Evolutionary conservation across 1,140 invertebrate species (phyloP).

Genomic region (Neodiprion fabricii): DNA sequence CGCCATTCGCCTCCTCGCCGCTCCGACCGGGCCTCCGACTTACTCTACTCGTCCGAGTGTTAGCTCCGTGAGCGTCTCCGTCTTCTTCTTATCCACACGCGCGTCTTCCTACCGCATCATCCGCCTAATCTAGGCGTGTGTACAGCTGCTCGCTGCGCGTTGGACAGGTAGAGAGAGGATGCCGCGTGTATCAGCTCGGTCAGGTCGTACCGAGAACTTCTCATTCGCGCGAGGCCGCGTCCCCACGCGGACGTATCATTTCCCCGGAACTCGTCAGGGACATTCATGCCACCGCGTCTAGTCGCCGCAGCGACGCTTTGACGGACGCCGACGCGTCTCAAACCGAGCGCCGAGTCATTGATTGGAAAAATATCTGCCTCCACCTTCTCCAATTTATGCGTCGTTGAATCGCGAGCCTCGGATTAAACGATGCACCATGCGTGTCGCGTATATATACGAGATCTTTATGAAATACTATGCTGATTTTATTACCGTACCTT

Average conservation of each 20-base stretch:
- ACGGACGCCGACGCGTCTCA: neutral
- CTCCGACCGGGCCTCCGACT: neutral
- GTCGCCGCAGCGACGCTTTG: neutral
- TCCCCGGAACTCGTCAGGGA: conserved; percentile 6
- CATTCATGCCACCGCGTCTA: neutral
- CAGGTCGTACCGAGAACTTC: neutral
- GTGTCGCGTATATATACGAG: too few species aligned
- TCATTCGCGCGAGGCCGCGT: neutral
- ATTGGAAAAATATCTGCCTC: neutral
- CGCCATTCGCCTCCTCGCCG: neutral
- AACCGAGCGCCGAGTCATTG: neutral
- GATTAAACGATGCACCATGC: too few species aligned
- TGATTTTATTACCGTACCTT: too few species aligned
- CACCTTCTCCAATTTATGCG: neutral
- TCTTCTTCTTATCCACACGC: too few species aligned
- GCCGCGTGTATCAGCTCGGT: neutral
- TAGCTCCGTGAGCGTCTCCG: neutral
- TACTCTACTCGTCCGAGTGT: neutral
- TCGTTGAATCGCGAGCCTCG: neutral
- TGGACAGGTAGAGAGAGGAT: too few species aligned
- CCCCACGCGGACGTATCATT: conserved; percentile 3
- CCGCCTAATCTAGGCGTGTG: too few species aligned
- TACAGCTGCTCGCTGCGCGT: too few species aligned
- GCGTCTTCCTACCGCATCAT: too few species aligned
- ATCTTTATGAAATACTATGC: too few species aligned